Evolutionary conservation across 2,888 invertebrate genomes (phyloP).

Genomic region (Laspeyria flexula): DNA sequence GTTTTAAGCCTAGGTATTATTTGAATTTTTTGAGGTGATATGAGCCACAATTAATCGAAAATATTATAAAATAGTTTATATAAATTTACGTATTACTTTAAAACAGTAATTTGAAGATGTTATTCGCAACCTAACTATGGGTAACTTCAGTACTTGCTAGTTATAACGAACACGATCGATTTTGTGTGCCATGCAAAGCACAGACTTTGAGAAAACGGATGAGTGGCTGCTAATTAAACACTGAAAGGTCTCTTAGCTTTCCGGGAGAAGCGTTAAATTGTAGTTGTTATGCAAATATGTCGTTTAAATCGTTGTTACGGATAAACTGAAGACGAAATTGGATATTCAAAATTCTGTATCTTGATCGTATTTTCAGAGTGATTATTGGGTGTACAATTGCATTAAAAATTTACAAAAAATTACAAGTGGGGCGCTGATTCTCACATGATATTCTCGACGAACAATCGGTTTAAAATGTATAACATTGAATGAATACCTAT

Average conservation of each 20-base stretch:
- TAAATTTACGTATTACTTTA: too few relatives aligned
- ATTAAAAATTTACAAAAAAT: too few relatives aligned
- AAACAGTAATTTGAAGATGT: too few relatives aligned
- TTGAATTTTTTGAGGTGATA: too few relatives aligned
- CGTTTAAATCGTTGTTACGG: neutral
- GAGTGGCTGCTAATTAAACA: constrained; percentile 1
- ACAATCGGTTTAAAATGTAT: too few relatives aligned
- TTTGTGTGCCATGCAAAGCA: neutral
- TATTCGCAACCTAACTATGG: neutral
- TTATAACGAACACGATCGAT: neutral
- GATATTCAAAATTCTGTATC: neutral
- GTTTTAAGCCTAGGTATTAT: too few relatives aligned
- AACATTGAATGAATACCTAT: too few relatives aligned
- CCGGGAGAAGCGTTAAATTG: constrained; percentile 1
- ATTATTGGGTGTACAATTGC: neutral
- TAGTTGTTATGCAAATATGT: constrained; percentile 4
- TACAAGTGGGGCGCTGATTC: too few relatives aligned
- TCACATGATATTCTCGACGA: too few relatives aligned
- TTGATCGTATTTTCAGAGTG: neutral
- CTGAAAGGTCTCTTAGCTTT: neutral
- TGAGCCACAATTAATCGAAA: too few relatives aligned
- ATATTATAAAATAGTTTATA: too few relatives aligned
- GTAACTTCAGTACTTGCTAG: neutral
- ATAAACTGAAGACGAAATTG: constrained; percentile 1
- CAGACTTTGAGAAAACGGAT: neutral